Evolutionary conservation across 2,888 invertebrate genomes (phyloP).

Genomic region (Machimus atricapillus): DNA sequence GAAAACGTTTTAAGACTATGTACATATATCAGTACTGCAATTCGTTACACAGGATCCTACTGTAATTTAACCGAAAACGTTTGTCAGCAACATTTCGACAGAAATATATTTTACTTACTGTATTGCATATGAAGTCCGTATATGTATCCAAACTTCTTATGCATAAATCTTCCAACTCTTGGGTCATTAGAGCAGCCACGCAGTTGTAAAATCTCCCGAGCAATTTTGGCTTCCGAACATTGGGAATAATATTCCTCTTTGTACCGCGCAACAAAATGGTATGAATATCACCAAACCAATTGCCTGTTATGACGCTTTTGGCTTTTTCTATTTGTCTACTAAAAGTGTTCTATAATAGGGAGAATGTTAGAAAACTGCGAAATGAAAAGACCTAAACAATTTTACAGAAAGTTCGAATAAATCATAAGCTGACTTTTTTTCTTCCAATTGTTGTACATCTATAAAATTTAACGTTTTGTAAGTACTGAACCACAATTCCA

Average conservation of each 20-base stretch:
- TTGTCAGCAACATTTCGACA: too few species aligned
- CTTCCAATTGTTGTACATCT: conserved; percentile 59
- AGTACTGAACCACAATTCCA: conserved; percentile 81
- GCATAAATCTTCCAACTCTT: conserved; percentile 82
- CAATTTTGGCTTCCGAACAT: conserved; percentile 69
- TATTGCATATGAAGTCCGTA: conserved; percentile 77
- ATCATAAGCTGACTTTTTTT: conserved; percentile 57
- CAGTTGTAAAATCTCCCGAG: conserved; percentile 84
- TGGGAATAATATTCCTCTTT: conserved; percentile 74
- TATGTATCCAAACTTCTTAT: conserved; percentile 81
- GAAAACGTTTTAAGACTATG: too few species aligned
- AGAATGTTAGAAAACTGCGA: neutral
- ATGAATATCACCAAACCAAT: conserved; percentile 62
- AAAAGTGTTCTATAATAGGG: conserved; percentile 55
- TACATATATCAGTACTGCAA: too few species aligned
- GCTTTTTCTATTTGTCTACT: conserved; percentile 72
- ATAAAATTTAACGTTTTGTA: conserved; percentile 67
- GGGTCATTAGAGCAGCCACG: conserved; percentile 86
- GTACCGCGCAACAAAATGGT: conserved; percentile 65
- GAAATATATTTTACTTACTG: conserved; percentile 64
- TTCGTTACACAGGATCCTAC: too few species aligned
- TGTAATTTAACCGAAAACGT: too few species aligned
- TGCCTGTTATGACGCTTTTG: conserved; percentile 69
- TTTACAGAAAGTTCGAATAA: conserved; percentile 58
- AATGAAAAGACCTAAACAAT: neutral